Conservation (phyloP, 2,797 vertebrate species). For the Epinephelus coioides region DNA sequence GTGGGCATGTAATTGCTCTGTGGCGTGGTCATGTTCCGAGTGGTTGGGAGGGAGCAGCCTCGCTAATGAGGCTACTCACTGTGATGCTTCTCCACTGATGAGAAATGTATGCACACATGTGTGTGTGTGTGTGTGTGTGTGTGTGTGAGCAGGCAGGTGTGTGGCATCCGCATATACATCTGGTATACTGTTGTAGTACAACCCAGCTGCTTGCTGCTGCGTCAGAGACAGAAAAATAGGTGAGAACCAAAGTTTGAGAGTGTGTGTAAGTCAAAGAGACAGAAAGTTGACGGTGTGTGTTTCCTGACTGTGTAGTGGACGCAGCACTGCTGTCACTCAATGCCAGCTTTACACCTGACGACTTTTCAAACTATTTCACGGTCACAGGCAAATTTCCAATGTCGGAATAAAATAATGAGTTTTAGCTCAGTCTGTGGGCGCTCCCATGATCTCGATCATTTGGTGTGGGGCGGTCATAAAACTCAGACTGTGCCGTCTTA, state of each 20-base stretch:
- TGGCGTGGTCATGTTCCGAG: slow-evolving; percentile 70
- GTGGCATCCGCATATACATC: slow-evolving; percentile 56
- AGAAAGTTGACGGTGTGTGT: background rate
- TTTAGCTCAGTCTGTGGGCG: too few species aligned
- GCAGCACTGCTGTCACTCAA: background rate
- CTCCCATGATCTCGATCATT: too few species aligned
- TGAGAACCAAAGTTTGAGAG: background rate
- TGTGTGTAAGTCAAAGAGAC: background rate
- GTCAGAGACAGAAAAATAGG: slow-evolving; percentile 10
- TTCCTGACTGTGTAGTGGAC: too few species aligned
- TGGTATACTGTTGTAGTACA: slow-evolving; percentile 38
- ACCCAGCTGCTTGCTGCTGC: slow-evolving; percentile 52
- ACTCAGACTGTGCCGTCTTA: too few species aligned
- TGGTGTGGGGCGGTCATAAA: too few species aligned
- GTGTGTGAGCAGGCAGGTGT: slow-evolving; percentile 43
- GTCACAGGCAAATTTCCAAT: too few species aligned
- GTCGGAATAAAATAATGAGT: too few species aligned
- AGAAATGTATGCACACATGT: slow-evolving; percentile 39
- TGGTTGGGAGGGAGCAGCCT: slow-evolving; percentile 66
- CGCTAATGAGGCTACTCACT: slow-evolving; percentile 75
- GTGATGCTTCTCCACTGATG: slow-evolving; percentile 56
- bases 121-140: slow-evolving; percentile 12
- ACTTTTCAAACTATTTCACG: too few species aligned
- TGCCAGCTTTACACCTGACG: too few species aligned
- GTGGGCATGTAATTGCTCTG: slow-evolving; percentile 82